These are phyloP conservation scores for Chrysomela aeneicollis DNA, from an alignment of 2,888 invertebrate genomes.

Conservation along the genomic window DNA sequence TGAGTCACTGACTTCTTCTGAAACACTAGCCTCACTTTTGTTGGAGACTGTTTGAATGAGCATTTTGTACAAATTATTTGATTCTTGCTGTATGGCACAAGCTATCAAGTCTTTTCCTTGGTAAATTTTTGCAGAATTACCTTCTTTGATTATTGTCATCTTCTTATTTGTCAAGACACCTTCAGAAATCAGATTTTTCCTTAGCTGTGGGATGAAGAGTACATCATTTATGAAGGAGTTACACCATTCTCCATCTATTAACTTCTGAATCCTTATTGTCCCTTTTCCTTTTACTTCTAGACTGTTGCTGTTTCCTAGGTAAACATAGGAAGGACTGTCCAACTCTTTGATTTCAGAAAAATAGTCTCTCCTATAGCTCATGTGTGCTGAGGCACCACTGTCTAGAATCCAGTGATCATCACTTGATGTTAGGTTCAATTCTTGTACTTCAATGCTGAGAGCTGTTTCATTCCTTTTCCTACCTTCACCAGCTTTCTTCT, in stretches of 20 bases:
- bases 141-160: background rate
- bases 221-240: background rate
- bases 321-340: background rate
- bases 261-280: conserved; percentile 6
- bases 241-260: conserved; percentile 4
- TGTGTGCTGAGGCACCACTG: conserved; percentile 45
- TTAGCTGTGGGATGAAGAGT: background rate
- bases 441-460: background rate
- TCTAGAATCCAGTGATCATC: conserved; percentile 42
- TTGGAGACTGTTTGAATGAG: background rate
- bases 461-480: conserved; percentile 6
- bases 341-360: conserved; percentile 29
- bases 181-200: background rate
- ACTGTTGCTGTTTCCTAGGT: background rate
- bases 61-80: background rate
- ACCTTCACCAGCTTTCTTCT: too few relatives aligned
- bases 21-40: background rate
- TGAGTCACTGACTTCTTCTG: background rate
- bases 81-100: background rate
- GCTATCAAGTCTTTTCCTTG: background rate
- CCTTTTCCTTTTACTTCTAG: conserved; percentile 7
- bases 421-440: background rate
- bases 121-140: background rate
- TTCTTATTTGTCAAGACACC: background rate
- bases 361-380: conserved; percentile 33